Conservation (phyloP, 2,888 invertebrate genomes). For the Agriopis leucophaearia region DNA sequence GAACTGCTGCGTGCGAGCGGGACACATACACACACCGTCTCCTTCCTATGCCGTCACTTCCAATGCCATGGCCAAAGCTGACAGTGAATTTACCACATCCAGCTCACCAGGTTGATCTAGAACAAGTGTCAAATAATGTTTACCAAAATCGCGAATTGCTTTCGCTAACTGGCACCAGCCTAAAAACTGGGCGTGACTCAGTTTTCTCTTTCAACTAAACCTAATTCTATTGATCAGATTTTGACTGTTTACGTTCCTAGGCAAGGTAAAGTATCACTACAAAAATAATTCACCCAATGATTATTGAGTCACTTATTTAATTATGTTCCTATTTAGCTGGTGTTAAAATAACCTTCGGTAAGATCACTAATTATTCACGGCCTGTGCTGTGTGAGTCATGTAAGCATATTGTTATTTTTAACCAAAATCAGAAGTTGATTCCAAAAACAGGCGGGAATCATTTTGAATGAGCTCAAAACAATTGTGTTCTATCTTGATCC, state of each 20-base stretch:
- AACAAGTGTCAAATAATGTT: constrained; percentile 64
- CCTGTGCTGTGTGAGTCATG: no score
- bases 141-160: constrained; percentile 50
- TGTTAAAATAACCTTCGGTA: not conserved
- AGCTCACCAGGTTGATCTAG: constrained; percentile 69
- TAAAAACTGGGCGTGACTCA: constrained; percentile 42
- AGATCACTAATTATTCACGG: no score
- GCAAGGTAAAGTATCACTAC: no score
- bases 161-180: constrained; percentile 46
- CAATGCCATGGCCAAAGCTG: constrained; percentile 82
- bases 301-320: not conserved
- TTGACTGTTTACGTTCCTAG: not conserved
- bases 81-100: constrained; percentile 73
- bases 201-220: constrained; percentile 36
- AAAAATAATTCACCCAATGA: no score
- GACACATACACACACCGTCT: constrained; percentile 57
- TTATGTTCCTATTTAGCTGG: no score
- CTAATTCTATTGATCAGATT: constrained; percentile 12
- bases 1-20: constrained; percentile 78
- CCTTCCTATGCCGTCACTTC: constrained; percentile 47
- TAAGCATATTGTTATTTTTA: no score
- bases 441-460: no score
- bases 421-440: no score
- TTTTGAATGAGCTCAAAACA: no score
- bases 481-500: no score